phyloP scores from a whole-genome alignment of 2,797 vertebrate species.

The Sebastes itinus region DNA sequence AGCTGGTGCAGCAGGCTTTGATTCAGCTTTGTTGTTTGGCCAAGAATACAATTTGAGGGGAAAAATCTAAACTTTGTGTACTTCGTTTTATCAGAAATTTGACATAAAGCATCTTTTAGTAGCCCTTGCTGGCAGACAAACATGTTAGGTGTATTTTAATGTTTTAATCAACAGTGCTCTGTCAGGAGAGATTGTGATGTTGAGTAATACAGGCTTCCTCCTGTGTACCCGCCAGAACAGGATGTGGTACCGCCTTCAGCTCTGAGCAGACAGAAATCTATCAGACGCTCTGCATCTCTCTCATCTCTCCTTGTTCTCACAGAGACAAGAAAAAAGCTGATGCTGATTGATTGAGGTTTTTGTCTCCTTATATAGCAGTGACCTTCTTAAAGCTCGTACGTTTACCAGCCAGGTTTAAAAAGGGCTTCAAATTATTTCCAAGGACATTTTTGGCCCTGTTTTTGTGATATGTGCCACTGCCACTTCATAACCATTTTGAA shows the following conservation, averaged over 20 bases:
- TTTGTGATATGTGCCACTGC: background rate
- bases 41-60: background rate
- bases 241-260: slow-evolving; percentile 76
- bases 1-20: background rate
- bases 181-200: slow-evolving; percentile 42
- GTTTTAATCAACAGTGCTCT: background rate
- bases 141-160: background rate
- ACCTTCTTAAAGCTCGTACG: background rate
- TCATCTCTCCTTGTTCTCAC: slow-evolving; percentile 39
- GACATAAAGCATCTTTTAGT: background rate
- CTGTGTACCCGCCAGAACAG: slow-evolving; percentile 68
- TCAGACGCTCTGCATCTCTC: slow-evolving; percentile 41
- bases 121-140: background rate
- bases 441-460: background rate
- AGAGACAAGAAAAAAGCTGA: slow-evolving; percentile 11
- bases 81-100: background rate
- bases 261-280: slow-evolving; percentile 33
- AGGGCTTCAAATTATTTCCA: background rate
- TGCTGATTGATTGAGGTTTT: slow-evolving; percentile 16
- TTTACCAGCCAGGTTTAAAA: background rate
- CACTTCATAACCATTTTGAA: background rate
- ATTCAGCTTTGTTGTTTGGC: background rate
- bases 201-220: slow-evolving; percentile 56
- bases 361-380: slow-evolving; percentile 46
- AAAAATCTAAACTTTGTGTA: background rate